These are phyloP conservation scores for Druon quercuslanigerum DNA, from an alignment of 1,140 invertebrate species.

Conservation along the genomic window DNA sequence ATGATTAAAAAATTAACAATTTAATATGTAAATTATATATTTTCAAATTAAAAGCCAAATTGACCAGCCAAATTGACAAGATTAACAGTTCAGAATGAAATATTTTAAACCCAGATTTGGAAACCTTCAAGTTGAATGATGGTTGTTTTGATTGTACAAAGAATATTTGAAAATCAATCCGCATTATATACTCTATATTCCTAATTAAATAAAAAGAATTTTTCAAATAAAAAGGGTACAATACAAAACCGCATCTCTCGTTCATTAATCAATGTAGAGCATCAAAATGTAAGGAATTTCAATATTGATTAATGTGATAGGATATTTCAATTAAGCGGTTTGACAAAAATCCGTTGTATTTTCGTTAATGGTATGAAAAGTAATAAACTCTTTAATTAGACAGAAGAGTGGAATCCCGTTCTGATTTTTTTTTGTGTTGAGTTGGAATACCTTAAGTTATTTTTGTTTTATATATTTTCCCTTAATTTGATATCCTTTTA, in stretches of 20 bases:
- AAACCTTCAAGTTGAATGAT: no score
- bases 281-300: not conserved
- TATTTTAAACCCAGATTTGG: no score
- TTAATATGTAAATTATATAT: no score
- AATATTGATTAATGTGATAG: not conserved
- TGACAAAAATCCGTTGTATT: conserved; percentile 8
- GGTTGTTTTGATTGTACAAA: no score
- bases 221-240: not conserved
- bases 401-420: not conserved
- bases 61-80: no score
- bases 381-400: not conserved
- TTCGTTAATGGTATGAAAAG: not conserved
- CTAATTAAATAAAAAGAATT: not conserved
- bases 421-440: not conserved
- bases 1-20: no score
- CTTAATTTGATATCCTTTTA: no score
- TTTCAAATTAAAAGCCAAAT: no score
- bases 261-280: conserved; percentile 4
- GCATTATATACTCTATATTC: no score
- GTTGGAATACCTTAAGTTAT: not conserved
- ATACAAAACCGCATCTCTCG: not conserved
- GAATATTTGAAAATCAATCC: no score
- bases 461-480: no score
- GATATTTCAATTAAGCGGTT: conserved; percentile 19
- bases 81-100: no score